These are phyloP conservation scores for Acanthornis magna DNA, from an alignment of 2,797 vertebrate genomes.

Conservation along the genomic window DNA sequence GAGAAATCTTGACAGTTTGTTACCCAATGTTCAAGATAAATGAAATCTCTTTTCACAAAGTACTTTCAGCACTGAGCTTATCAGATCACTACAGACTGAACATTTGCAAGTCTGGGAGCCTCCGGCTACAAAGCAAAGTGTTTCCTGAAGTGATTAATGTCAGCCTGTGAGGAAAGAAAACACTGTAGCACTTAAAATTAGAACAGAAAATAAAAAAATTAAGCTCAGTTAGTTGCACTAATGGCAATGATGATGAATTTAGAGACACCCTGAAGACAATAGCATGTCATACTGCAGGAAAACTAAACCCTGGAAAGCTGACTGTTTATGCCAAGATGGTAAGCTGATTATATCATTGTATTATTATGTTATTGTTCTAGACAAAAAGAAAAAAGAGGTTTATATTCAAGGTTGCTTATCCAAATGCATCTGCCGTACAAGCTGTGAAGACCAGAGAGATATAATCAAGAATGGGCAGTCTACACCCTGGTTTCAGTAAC, in stretches of 20 bases:
- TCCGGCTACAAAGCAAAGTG: background rate
- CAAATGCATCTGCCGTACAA: background rate
- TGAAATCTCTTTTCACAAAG: constrained; percentile 23
- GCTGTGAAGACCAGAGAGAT: background rate
- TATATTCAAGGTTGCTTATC: background rate
- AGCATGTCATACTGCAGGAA: background rate
- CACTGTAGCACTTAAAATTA: background rate
- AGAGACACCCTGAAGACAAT: background rate
- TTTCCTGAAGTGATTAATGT: constrained; percentile 62
- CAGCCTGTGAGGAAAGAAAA: constrained; percentile 12
- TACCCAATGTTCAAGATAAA: constrained; percentile 42
- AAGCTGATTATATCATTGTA: background rate
- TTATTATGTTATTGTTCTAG: background rate
- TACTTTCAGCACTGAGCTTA: constrained; percentile 32
- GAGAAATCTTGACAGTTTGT: constrained; percentile 17
- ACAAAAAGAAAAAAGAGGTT: background rate
- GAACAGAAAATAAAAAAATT: constrained; percentile 10
- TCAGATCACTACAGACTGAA: constrained; percentile 46
- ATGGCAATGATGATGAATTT: background rate
- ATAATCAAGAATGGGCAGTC: background rate
- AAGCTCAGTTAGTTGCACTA: background rate
- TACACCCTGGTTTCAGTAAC: background rate
- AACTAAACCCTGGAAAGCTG: background rate
- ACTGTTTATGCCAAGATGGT: background rate
- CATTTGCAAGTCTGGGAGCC: constrained; percentile 19